A percentile compares a stretch with the other conserved stretches of the same genome.
These are phyloP conservation scores for Volucella inanis DNA, from an alignment of 2,888 invertebrate genomes.

Conservation along the genomic window DNA sequence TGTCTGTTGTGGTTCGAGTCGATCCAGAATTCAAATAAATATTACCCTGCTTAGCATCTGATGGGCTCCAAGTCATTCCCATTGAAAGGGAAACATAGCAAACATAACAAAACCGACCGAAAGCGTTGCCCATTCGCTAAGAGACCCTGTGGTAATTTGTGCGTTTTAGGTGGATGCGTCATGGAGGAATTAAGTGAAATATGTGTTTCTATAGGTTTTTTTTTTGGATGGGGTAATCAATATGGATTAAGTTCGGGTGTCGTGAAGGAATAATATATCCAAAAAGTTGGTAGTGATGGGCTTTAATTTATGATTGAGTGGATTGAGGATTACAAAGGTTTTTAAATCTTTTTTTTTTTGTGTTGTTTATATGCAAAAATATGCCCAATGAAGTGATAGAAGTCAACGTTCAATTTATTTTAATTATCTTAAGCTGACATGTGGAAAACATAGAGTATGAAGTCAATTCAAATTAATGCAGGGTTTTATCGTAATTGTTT, in stretches of 20 bases:
- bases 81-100: slow-evolving; percentile 3
- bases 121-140: no score
- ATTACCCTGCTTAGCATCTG: slow-evolving; percentile 29
- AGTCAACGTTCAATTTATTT: no score
- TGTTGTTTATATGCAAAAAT: no score
- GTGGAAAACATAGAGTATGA: no score
- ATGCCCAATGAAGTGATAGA: no score
- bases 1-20: background rate
- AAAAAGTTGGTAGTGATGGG: slow-evolving; percentile 11
- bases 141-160: slow-evolving; percentile 24
- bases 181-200: slow-evolving; percentile 31
- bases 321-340: no score
- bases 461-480: no score
- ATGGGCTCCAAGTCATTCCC: slow-evolving; percentile 9
- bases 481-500: no score
- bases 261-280: slow-evolving; percentile 10
- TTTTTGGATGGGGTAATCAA: slow-evolving; percentile 23
- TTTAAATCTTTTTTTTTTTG: no score
- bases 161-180: slow-evolving; percentile 30
- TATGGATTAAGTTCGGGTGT: slow-evolving; percentile 23
- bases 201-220: background rate
- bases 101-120: background rate
- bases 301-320: slow-evolving; percentile 6
- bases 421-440: no score
- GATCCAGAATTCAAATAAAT: slow-evolving; percentile 28